phyloP scores from a whole-genome alignment of 1,140 invertebrate species.

The Habropoda laboriosa region DNA sequence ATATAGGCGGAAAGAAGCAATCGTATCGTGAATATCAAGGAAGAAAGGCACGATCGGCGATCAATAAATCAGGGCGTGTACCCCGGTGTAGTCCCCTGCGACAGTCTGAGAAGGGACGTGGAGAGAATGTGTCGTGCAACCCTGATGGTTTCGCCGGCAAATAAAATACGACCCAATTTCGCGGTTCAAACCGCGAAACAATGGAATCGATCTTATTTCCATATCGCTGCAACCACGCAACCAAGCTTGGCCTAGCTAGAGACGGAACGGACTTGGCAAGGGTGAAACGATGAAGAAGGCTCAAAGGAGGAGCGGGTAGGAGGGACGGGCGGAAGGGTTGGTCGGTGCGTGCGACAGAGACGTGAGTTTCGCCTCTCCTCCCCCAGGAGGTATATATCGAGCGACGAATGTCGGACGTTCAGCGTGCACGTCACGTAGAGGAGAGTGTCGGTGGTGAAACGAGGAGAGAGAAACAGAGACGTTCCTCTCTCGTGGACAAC shows the following conservation, averaged over 20 bases:
- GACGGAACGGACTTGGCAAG: slow-evolving; percentile 11
- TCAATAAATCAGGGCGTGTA: slow-evolving; percentile 65
- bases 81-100: slow-evolving; percentile 32
- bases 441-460: slow-evolving; percentile 59
- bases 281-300: slow-evolving; percentile 37
- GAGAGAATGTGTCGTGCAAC: slow-evolving; percentile 24
- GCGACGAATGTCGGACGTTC: slow-evolving; percentile 80
- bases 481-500: slow-evolving; percentile 17
- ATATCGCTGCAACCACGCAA: slow-evolving; percentile 67
- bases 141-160: slow-evolving; percentile 49
- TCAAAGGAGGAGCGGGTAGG: slow-evolving; percentile 55
- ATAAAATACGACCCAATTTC: slow-evolving; percentile 78
- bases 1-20: slow-evolving; percentile 42
- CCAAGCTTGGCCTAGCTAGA: background rate
- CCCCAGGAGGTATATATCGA: slow-evolving; percentile 78
- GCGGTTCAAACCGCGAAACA: slow-evolving; percentile 78
- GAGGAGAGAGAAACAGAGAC: slow-evolving; percentile 61
- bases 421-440: slow-evolving; percentile 79
- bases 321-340: slow-evolving; percentile 33
- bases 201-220: slow-evolving; percentile 82
- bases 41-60: slow-evolving; percentile 50
- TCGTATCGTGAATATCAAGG: slow-evolving; percentile 45
- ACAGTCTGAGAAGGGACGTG: slow-evolving; percentile 29
- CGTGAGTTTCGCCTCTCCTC: slow-evolving; percentile 47
- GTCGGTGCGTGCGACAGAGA: slow-evolving; percentile 32